phyloP scores from a whole-genome alignment of 2,797 vertebrate species.

The Spizella passerina region DNA sequence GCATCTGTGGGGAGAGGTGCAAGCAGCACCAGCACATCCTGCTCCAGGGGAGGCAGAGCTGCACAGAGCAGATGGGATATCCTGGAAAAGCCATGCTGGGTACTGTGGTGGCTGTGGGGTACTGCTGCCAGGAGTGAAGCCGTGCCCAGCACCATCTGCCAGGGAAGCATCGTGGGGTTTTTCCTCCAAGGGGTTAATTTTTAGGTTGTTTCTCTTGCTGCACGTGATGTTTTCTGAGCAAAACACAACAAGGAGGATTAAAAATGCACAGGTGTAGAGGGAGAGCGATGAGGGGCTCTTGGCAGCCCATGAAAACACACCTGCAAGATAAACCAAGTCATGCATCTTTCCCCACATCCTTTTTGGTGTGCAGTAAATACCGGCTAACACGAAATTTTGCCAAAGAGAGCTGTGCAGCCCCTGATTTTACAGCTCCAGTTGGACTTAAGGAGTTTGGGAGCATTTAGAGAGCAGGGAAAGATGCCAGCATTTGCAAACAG shows the following conservation, averaged over 20 bases:
- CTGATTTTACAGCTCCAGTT: not conserved
- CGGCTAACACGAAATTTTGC: accelerated
- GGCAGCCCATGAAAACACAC: not conserved
- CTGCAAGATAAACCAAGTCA: not conserved
- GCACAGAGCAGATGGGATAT: not conserved
- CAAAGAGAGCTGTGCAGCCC: not conserved
- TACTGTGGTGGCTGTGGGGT: accelerated
- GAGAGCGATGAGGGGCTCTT: accelerated
- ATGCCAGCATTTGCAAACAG: not conserved
- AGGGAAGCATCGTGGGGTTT: accelerated
- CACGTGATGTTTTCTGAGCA: not conserved
- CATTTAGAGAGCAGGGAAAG: not conserved
- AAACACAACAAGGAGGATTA: accelerated
- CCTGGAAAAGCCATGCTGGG: not conserved
- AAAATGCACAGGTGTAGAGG: not conserved
- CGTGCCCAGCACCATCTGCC: accelerated
- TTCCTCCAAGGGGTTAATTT: not conserved
- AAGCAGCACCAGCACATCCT: accelerated
- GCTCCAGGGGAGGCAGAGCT: not conserved
- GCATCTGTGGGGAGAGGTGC: not conserved
- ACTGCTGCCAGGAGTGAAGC: accelerated
- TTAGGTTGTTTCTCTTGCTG: not conserved
- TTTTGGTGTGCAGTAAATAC: accelerated
- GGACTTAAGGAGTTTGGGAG: not conserved
- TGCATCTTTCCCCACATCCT: not conserved